Evolutionary conservation across 2,888 invertebrate species (phyloP), one percentile per base, ranked within the genome.

Genomic region (Brachynemurus nebulosus): DNA sequence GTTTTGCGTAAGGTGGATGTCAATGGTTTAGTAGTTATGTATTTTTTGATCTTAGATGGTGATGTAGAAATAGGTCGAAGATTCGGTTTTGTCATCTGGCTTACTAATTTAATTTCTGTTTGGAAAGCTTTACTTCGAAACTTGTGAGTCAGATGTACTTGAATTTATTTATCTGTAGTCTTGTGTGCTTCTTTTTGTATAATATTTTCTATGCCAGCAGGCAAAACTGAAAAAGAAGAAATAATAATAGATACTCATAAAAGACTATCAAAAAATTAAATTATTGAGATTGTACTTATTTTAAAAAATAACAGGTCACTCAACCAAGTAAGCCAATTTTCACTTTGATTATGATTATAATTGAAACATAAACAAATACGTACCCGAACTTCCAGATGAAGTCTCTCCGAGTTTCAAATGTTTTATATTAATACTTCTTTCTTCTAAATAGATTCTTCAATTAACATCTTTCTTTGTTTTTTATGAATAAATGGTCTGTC

Each of bases 101-200:
- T n/a, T 34, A 5, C n/a, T n/a, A n/a, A 34, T 34, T 34, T 34
- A 5, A 14, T n/a, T 34, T 34, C n/a, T 5, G 34, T n/a, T n/a
- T 34, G 34, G 34, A 6, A 6, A 14, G 34, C 34, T 34, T 34
- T 34, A 34, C 34, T 34, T 34, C 34, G n/a, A 14, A 34, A 34
- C 12, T 34, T 34, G 34, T 34, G 14, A 11, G 34, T 34, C n/a
- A 34, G 5, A 14, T 8, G 9, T 8, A 34, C 14, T 34, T 34
- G 34, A 14, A 34, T n/a, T 8, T 8, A 34, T 14, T 34, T 34
- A 34, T 34, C n/a, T 14, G 34, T n/a, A 11, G 5, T 5, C n/a
- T n/a, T 5, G 5, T 14, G 7, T 6, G 7, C 5, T 12, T 8
- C 5, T 6, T 8, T 14, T 34, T 34, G 5, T 34, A 34, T 34